phyloP scores from a whole-genome alignment of 2,113 vertebrate species.

The Grammomys surdaster region DNA sequence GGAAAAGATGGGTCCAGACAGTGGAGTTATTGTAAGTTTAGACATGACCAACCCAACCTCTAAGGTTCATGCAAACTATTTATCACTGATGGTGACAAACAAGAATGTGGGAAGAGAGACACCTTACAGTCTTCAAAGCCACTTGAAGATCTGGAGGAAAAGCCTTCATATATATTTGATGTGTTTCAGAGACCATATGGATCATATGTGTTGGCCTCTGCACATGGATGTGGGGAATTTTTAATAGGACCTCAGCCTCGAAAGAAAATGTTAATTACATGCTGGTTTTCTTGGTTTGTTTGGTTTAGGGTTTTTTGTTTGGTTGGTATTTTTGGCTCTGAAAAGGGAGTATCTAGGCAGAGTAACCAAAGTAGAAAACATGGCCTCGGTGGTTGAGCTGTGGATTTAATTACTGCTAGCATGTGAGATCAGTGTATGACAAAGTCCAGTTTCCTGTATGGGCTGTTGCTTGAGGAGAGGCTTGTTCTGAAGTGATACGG shows the following conservation, averaged over 20 bases:
- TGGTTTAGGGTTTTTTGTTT: not conserved
- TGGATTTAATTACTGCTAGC: not conserved
- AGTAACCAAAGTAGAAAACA: not conserved
- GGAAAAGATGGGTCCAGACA: not conserved
- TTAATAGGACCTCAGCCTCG: not conserved
- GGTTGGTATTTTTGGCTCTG: rapidly evolving
- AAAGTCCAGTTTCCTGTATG: not conserved
- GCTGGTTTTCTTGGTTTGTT: not conserved
- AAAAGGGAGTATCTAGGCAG: not conserved
- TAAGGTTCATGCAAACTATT: not conserved
- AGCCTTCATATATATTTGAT: conserved; percentile 37
- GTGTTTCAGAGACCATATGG: conserved; percentile 28
- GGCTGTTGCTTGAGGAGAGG: not conserved
- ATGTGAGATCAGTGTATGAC: not conserved
- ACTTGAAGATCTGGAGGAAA: conserved; percentile 47
- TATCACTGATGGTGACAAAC: not conserved
- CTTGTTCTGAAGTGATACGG: not conserved
- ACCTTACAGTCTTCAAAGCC: not conserved
- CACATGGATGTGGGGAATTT: conserved; percentile 24
- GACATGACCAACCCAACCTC: not conserved
- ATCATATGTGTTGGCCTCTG: conserved; percentile 28
- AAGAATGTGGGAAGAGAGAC: not conserved
- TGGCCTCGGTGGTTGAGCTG: not conserved
- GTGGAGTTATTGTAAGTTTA: not conserved
- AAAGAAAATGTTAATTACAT: not conserved